Base-by-base conservation (phyloP, 2,888 invertebrate genomes). In the Hirtodrosophila trivittata region DNA sequence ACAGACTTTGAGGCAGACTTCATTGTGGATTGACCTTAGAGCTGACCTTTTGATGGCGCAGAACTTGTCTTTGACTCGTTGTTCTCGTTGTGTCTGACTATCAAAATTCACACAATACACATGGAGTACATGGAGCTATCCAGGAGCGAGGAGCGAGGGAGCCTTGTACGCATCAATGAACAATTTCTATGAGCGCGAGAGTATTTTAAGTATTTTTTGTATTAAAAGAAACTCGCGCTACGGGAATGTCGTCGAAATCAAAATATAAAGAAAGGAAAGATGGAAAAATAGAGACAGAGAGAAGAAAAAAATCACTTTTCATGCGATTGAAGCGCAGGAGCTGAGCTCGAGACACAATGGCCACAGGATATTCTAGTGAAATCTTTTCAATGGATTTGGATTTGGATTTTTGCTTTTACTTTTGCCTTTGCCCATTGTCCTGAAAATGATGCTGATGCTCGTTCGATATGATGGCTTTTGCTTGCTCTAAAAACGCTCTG, bases 351-450 rank as follows among this genome's bases (percentile, higher is more conserved):
- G 32, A 41, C 45, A 80, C 80, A 82, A 82, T 64, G 57, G 50
- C 41, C 51, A 42, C 58, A 66, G 75, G 67, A 65, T 77, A 81
- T 82, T 82, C 80, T 71, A 74, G 66, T 58, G 84, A 82, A 82
- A 69, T 76, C 69, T 51, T 63, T 74, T 84, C 49, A 80, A 55
- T 60, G 75, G 64, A 52, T 63, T 37, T 57, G 8, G 49, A 63
- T 63, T 58, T 70, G 50, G 59, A 50, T 57, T 37, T 65, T 57
- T 46, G 41, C n/a, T 47, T 54, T 42, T 38, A 9, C 18, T 54
- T 72, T 65, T 59, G 62, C 49, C 30, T 58, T 54, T 58, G 50
- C 8, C 21, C 5, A 21, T 10, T 26, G 14, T 28, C 58, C 37
- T 21, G 30, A 21, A 28, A 9, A 30, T 47, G 50, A n/a, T n/a